Evolutionary conservation across 2,888 invertebrate genomes (phyloP).

Genomic region (Volucella inanis): DNA sequence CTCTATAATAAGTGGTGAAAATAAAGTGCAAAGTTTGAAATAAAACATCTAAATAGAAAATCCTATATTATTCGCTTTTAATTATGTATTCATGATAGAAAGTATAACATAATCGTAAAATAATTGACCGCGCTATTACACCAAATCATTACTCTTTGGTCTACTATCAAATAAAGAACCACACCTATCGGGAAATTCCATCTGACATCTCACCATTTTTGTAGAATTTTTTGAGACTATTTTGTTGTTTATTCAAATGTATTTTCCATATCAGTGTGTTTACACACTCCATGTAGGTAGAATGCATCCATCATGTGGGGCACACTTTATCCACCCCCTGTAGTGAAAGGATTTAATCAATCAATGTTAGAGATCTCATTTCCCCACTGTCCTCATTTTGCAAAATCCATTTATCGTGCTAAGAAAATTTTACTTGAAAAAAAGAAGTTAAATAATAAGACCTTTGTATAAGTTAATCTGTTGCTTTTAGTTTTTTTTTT

Average conservation of each 20-base stretch:
- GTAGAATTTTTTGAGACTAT: too few species aligned
- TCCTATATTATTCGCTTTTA: too few species aligned
- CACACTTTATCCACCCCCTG: neutral
- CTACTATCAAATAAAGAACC: too few species aligned
- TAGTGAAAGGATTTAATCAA: conserved; percentile 6
- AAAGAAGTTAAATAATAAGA: neutral
- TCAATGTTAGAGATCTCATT: neutral
- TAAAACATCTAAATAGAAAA: too few species aligned
- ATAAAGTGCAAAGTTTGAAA: too few species aligned
- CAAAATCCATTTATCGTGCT: neutral
- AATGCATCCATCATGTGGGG: conserved; percentile 5
- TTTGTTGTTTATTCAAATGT: neutral
- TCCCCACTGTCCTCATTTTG: neutral
- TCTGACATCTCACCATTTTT: too few species aligned
- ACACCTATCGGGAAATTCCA: too few species aligned
- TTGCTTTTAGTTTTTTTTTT: neutral
- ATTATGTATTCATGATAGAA: too few species aligned
- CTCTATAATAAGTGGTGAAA: too few species aligned
- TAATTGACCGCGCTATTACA: too few species aligned
- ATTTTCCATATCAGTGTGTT: neutral
- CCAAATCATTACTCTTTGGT: too few species aligned
- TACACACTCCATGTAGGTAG: neutral
- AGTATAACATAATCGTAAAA: too few species aligned
- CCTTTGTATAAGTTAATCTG: conserved; percentile 11
- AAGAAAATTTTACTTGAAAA: neutral